phyloP scores from a whole-genome alignment of 2,888 invertebrate species.

The Cotesia congregata region DNA sequence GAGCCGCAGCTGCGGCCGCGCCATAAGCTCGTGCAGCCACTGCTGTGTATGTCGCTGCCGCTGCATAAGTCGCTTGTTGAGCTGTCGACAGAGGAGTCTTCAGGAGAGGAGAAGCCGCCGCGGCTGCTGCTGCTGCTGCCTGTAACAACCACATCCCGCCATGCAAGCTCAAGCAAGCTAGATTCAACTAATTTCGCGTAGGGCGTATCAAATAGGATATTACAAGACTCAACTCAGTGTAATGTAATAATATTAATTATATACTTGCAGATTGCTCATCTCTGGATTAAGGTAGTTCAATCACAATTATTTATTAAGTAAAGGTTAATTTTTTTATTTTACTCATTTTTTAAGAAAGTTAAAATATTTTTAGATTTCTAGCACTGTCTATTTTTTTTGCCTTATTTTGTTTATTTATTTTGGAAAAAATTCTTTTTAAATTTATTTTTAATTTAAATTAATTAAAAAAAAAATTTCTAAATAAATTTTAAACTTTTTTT shows the following conservation, averaged over 20 bases:
- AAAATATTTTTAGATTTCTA: not conserved
- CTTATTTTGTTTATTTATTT: not conserved
- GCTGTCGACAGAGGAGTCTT: conserved; percentile 87
- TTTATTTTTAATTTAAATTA: not conserved
- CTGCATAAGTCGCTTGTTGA: conserved; percentile 90
- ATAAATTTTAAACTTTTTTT: too few species aligned
- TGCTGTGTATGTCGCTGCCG: conserved; percentile 89
- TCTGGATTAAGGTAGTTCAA: not conserved
- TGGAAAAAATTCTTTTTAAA: not conserved
- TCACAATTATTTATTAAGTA: not conserved
- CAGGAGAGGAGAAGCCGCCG: conserved; percentile 84
- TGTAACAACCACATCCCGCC: conserved; percentile 69
- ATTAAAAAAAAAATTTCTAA: too few species aligned
- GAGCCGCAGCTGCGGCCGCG: conserved; percentile 80
- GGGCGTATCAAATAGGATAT: not conserved
- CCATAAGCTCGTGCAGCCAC: conserved; percentile 88
- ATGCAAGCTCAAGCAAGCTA: conserved; percentile 69
- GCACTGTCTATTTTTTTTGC: not conserved
- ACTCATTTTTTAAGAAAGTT: not conserved
- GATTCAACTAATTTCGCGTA: conserved; percentile 56
- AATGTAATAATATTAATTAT: not conserved
- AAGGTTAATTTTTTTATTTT: not conserved
- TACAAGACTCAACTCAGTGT: conserved; percentile 2
- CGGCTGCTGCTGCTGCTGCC: conserved; percentile 79
- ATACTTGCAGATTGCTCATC: not conserved